Evolutionary conservation across 2,113 vertebrate species (phyloP).

Genomic region (Nymphicus hollandicus): DNA sequence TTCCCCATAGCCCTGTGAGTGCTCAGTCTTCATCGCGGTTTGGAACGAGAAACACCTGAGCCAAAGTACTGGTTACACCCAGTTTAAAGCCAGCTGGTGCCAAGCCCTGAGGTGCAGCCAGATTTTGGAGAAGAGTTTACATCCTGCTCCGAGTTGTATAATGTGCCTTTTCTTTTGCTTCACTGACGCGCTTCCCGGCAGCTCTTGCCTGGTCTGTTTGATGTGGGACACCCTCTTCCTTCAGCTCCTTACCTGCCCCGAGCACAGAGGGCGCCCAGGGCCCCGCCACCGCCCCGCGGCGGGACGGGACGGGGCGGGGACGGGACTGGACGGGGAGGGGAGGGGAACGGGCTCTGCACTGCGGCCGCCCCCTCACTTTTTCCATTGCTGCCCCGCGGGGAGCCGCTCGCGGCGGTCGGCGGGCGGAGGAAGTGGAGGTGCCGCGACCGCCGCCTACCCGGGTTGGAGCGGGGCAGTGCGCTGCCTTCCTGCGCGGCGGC

Average conservation of each 20-base stretch:
- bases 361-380: neutral
- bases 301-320: no score
- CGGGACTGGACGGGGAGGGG: no score
- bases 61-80: neutral
- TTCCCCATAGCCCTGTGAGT: no score
- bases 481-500: neutral
- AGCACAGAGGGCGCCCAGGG: rapidly evolving
- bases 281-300: neutral
- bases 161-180: neutral
- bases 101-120: rapidly evolving
- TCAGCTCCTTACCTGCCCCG: neutral
- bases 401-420: neutral
- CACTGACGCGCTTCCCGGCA: neutral
- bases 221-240: neutral
- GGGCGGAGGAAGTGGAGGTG: neutral
- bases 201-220: neutral
- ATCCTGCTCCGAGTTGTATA: rapidly evolving
- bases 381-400: neutral
- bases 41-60: neutral
- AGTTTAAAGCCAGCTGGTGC: neutral
- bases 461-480: neutral
- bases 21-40: neutral
- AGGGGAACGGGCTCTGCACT: no score
- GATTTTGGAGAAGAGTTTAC: neutral
- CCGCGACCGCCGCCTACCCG: neutral